A percentile compares a stretch with the other conserved stretches of the same genome.
Conservation (phyloP, 2,113 vertebrate species). For the Forbesichthys agassizii region DNA sequence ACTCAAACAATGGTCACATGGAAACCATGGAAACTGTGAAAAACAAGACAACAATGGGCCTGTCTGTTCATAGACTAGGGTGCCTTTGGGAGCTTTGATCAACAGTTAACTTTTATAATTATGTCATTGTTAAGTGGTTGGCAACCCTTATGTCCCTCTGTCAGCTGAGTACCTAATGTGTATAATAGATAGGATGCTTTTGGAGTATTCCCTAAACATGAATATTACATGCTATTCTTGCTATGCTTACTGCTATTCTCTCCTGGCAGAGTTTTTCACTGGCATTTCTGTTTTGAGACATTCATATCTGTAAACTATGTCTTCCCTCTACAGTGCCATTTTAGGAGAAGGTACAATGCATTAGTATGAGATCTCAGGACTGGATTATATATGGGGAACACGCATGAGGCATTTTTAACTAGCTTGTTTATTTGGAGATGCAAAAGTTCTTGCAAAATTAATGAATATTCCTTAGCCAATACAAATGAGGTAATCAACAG, state of each 20-base stretch:
- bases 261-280: background rate
- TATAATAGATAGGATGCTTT: background rate
- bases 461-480: background rate
- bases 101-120: background rate
- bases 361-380: background rate
- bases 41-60: too few relatives aligned
- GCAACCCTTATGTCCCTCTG: background rate
- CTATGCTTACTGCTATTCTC: background rate
- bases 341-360: background rate
- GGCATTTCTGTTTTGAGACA: background rate
- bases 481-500: background rate
- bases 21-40: too few relatives aligned
- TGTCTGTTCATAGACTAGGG: too few relatives aligned
- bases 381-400: background rate
- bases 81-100: too few relatives aligned
- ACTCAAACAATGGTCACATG: too few relatives aligned
- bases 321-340: too few relatives aligned
- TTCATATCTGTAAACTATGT: too few relatives aligned
- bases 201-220: background rate
- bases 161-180: background rate
- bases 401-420: background rate
- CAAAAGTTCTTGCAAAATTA: background rate
- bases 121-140: background rate
- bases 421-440: background rate
- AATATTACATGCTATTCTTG: background rate